A percentile compares a stretch with the other conserved stretches of the same genome.
Conservation (phyloP, 2,797 vertebrate species). For the Poeciliopsis turneri region DNA sequence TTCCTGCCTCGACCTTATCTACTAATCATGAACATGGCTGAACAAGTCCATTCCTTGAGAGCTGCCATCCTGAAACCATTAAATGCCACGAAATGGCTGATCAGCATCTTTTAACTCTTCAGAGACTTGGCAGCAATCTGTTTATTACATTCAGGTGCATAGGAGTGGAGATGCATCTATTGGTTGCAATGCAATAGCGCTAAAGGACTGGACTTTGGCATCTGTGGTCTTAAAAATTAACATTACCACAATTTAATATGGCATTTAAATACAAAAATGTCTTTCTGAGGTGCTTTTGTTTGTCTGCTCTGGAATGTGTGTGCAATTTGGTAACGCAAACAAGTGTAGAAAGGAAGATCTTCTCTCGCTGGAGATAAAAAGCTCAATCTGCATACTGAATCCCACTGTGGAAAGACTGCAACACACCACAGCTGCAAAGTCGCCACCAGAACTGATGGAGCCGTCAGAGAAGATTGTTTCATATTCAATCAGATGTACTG, state of each 20-base stretch:
- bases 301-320: neutral
- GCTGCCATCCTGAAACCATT: too few relatives aligned
- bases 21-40: too few relatives aligned
- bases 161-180: too few relatives aligned
- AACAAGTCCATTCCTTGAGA: too few relatives aligned
- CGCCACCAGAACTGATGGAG: slow-evolving; percentile 6
- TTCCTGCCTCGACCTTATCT: too few relatives aligned
- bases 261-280: neutral
- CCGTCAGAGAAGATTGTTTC: slow-evolving; percentile 3
- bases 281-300: neutral
- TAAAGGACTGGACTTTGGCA: too few relatives aligned
- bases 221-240: too few relatives aligned
- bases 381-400: neutral
- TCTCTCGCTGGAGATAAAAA: slow-evolving; percentile 4
- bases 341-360: neutral
- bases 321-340: neutral
- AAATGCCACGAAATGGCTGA: too few relatives aligned
- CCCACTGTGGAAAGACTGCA: slow-evolving; percentile 10
- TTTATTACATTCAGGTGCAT: too few relatives aligned
- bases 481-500: neutral
- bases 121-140: too few relatives aligned
- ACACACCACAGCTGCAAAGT: slow-evolving; percentile 5
- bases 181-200: too few relatives aligned
- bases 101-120: too few relatives aligned
- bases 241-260: neutral